A percentile compares a stretch with the other conserved stretches of the same genome.
phyloP scores from a whole-genome alignment of 2,113 vertebrate genomes.

The Baryphthengus martii region DNA sequence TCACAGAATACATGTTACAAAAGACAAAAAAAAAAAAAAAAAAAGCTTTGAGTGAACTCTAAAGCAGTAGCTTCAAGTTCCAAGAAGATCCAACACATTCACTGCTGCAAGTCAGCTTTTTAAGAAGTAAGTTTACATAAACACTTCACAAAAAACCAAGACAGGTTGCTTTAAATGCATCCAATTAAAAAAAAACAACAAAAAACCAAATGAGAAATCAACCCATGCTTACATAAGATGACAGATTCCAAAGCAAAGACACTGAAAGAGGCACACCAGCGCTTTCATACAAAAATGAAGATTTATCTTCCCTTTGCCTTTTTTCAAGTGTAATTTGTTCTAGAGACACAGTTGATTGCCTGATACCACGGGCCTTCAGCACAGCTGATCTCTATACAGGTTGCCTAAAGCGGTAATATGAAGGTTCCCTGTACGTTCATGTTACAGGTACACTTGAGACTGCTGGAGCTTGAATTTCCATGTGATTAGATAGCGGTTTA shows the following conservation, averaged over 20 bases:
- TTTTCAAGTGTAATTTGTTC: neutral
- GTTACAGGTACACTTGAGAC: neutral
- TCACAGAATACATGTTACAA: neutral
- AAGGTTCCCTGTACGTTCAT: neutral
- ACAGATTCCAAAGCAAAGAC: neutral
- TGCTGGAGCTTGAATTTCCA: neutral
- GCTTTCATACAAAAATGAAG: neutral
- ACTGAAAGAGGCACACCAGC: neutral
- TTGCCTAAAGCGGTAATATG: neutral
- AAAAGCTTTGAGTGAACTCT: neutral
- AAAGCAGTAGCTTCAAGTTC: neutral
- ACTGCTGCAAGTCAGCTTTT: neutral
- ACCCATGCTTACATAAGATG: neutral
- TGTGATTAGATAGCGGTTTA: neutral
- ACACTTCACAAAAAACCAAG: neutral
- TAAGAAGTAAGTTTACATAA: neutral
- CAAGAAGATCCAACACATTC: neutral
- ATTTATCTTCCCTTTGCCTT: neutral
- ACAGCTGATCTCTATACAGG: neutral
- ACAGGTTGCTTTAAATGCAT: neutral
- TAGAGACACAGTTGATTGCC: neutral
- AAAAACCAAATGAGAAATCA: neutral
- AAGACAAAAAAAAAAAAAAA: neutral
- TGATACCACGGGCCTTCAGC: neutral
- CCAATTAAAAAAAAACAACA: neutral